Percentiles rank a stretch among this genome's conserved stretches.
These are phyloP conservation scores for Anaspis maculata DNA, from an alignment of 2,888 invertebrate genomes.

Conservation along the genomic window DNA sequence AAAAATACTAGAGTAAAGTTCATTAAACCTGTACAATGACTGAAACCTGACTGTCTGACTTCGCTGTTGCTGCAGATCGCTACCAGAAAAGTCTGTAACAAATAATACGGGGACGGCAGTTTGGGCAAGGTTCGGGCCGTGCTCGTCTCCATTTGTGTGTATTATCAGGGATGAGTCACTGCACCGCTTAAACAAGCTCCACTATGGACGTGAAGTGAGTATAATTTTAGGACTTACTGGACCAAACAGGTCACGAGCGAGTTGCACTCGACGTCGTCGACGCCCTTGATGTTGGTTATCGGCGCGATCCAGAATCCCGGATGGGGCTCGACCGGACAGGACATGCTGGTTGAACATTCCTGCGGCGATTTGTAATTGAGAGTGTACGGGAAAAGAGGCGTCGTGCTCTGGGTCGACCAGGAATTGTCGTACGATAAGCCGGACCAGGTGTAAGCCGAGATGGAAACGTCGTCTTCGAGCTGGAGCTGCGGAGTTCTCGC, in stretches of 20 bases:
- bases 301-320: conserved; percentile 60
- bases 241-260: conserved; percentile 49
- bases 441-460: conserved; percentile 46
- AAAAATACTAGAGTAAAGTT: too few relatives aligned
- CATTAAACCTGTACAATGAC: too few relatives aligned
- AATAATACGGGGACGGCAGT: too few relatives aligned
- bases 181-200: too few relatives aligned
- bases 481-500: conserved; percentile 50
- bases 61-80: too few relatives aligned
- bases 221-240: conserved; percentile 43
- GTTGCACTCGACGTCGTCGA: conserved; percentile 46
- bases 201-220: too few relatives aligned
- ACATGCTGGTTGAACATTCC: conserved; percentile 46
- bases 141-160: too few relatives aligned
- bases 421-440: conserved; percentile 54
- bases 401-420: conserved; percentile 47
- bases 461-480: conserved; percentile 49
- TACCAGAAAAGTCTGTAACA: too few relatives aligned
- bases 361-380: conserved; percentile 51
- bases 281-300: conserved; percentile 50
- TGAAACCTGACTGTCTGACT: too few relatives aligned
- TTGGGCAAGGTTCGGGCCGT: too few relatives aligned
- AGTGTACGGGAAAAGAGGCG: conserved; percentile 61
- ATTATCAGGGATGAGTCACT: too few relatives aligned
- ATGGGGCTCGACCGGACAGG: conserved; percentile 50